Conservation (phyloP, 2,113 vertebrate species). For the Emberiza fucata region DNA sequence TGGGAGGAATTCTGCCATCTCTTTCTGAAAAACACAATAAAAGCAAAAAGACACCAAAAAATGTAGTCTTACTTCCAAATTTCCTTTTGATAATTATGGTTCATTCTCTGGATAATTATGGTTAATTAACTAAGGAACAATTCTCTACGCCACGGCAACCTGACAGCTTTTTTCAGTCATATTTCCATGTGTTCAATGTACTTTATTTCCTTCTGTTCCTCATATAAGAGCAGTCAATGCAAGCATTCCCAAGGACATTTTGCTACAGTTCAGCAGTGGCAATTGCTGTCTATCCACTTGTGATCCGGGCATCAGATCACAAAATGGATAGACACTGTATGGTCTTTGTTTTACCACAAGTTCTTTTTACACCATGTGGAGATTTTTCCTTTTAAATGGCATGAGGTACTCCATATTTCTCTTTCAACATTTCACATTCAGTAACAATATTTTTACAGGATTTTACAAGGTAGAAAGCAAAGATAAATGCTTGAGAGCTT, state of each 20-base stretch:
- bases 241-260: background rate
- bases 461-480: background rate
- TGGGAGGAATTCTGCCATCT: background rate
- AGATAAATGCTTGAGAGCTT: slow-evolving; percentile 3
- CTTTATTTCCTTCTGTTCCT: background rate
- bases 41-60: background rate
- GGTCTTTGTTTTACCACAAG: background rate
- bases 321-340: background rate
- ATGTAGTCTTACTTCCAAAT: background rate
- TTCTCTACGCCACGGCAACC: background rate
- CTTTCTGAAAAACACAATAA: background rate
- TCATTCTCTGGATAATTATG: background rate
- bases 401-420: background rate
- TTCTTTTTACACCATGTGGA: background rate
- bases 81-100: background rate
- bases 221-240: background rate
- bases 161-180: background rate
- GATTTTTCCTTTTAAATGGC: background rate
- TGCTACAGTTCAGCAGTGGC: background rate
- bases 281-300: background rate
- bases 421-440: background rate
- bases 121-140: background rate
- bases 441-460: background rate
- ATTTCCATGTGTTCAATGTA: background rate
- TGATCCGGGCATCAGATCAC: background rate